Conservation (phyloP, 2,888 invertebrate species). For the Limnephilus auricula region DNA sequence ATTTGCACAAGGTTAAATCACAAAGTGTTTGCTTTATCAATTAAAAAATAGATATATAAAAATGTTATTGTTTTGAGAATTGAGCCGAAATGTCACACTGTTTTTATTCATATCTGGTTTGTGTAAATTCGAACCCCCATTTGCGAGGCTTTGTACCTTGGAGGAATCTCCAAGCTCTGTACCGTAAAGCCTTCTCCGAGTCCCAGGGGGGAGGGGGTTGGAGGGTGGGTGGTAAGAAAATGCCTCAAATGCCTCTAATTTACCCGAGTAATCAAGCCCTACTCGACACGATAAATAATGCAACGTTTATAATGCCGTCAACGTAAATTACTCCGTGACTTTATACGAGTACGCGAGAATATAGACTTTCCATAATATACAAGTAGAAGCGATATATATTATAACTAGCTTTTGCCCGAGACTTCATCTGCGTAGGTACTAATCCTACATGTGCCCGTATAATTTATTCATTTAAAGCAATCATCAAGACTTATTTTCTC, state of each 20-base stretch:
- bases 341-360: neutral
- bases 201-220: neutral
- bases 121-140: neutral
- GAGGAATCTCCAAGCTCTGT: neutral
- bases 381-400: neutral
- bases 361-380: neutral
- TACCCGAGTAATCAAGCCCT: conserved; percentile 1
- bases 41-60: too few species aligned
- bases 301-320: conserved; percentile 35
- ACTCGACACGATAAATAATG: conserved; percentile 26
- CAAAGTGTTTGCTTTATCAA: too few species aligned
- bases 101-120: too few species aligned
- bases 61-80: too few species aligned
- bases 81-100: too few species aligned
- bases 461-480: too few species aligned
- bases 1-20: too few species aligned
- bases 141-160: neutral
- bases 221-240: neutral
- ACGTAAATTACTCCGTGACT: neutral
- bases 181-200: neutral
- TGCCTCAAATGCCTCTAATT: conserved; percentile 9
- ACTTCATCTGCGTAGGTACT: too few species aligned
- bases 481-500: too few species aligned
- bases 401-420: too few species aligned
- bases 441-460: too few species aligned